Evolutionary conservation across 2,888 invertebrate genomes (phyloP).

Genomic region (Synanthedon andrenaeformis): DNA sequence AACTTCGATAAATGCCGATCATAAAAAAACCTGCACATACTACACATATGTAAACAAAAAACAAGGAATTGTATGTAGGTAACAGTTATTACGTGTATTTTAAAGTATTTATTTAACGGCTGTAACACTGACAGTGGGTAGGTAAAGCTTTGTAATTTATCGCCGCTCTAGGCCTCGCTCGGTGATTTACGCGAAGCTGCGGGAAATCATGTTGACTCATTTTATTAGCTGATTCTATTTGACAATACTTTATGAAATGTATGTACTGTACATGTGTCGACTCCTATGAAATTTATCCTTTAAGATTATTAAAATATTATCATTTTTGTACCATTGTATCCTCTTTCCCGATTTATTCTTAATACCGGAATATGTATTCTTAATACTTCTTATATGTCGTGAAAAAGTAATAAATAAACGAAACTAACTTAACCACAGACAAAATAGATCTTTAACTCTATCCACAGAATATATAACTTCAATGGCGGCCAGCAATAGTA

Average conservation of each 20-base stretch:
- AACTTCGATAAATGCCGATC: no score
- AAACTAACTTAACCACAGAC: not conserved
- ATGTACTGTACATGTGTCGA: no score
- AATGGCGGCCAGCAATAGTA: slow-evolving; percentile 6
- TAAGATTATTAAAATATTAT: no score
- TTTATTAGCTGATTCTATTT: slow-evolving; percentile 6
- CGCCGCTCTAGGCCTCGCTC: slow-evolving; percentile 46
- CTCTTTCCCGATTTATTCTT: no score
- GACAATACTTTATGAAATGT: not conserved
- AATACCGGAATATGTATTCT: no score
- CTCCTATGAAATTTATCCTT: no score
- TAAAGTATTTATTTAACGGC: slow-evolving; percentile 2
- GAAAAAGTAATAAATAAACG: not conserved
- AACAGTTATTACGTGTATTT: not conserved
- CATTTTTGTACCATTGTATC: no score
- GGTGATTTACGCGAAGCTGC: slow-evolving; percentile 44
- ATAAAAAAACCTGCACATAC: no score
- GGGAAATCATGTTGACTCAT: slow-evolving; percentile 30
- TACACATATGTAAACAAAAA: no score
- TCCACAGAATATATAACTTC: not conserved
- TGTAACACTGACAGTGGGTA: slow-evolving; percentile 15
- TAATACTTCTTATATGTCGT: no score
- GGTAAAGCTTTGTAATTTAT: slow-evolving; percentile 52
- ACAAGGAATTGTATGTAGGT: no score
- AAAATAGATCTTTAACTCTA: not conserved